phyloP scores from a whole-genome alignment of 2,797 vertebrate species.

The Labroides dimidiatus region DNA sequence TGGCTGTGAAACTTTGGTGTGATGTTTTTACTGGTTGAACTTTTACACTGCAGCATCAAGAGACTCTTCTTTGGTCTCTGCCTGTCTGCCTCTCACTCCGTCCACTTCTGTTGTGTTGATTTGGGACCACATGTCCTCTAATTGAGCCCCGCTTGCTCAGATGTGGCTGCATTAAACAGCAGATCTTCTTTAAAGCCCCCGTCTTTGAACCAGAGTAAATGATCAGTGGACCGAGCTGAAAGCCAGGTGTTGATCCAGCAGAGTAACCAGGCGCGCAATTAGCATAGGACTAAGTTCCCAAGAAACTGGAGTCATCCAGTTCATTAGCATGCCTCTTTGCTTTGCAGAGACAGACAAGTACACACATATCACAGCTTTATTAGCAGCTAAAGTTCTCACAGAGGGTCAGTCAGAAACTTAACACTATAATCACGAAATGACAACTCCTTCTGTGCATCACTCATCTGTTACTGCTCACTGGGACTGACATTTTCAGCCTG shows the following conservation, averaged over 20 bases:
- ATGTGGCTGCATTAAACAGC: slow-evolving; percentile 27
- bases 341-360: not conserved
- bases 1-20: too few species aligned
- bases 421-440: slow-evolving; percentile 12
- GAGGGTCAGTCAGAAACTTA: slow-evolving; percentile 1
- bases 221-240: slow-evolving; percentile 43
- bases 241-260: slow-evolving; percentile 35
- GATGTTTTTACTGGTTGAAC: too few species aligned
- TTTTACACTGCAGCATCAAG: not conserved
- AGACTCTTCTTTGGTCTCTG: not conserved
- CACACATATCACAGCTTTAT: slow-evolving; percentile 24
- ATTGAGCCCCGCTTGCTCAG: slow-evolving; percentile 36
- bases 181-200: slow-evolving; percentile 25
- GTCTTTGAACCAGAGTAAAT: slow-evolving; percentile 50
- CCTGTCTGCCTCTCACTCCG: not conserved
- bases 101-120: slow-evolving; percentile 14
- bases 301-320: slow-evolving; percentile 3
- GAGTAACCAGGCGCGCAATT: slow-evolving; percentile 40
- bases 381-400: slow-evolving; percentile 14
- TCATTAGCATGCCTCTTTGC: slow-evolving; percentile 1
- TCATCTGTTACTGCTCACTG: not conserved
- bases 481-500: slow-evolving; percentile 41
- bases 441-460: slow-evolving; percentile 13
- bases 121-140: slow-evolving; percentile 22
- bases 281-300: slow-evolving; percentile 47